These are phyloP conservation scores for Horisme vitalbata DNA, from an alignment of 2,888 invertebrate genomes.

Conservation along the genomic window DNA sequence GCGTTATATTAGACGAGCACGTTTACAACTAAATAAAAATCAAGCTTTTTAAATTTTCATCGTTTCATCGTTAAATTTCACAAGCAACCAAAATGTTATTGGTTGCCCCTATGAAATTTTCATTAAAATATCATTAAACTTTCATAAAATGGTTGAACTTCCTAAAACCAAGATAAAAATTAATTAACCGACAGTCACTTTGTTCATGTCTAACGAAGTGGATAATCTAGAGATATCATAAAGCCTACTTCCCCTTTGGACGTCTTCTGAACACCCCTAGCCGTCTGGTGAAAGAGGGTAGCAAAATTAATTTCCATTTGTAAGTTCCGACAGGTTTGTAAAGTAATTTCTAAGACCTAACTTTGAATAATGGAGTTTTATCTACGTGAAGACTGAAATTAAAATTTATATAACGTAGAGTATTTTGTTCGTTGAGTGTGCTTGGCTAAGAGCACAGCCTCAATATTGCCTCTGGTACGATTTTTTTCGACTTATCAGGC, in stretches of 20 bases:
- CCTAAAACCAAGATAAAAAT: conserved; percentile 9
- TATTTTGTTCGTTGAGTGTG: too few species aligned
- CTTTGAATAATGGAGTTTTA: neutral
- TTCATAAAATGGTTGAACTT: neutral
- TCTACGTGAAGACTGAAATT: too few species aligned
- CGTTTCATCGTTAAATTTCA: too few species aligned
- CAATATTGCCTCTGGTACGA: too few species aligned
- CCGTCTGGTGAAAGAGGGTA: neutral
- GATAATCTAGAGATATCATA: conserved; percentile 7
- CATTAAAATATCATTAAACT: neutral
- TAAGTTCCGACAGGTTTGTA: conserved; percentile 12
- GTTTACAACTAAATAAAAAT: too few species aligned
- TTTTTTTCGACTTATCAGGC: too few species aligned
- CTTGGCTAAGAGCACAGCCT: too few species aligned
- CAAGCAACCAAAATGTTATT: too few species aligned
- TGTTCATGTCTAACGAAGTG: conserved; percentile 6
- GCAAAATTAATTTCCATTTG: conserved; percentile 9
- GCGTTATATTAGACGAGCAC: too few species aligned
- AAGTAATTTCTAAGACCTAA: conserved; percentile 7
- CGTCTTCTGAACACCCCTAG: neutral
- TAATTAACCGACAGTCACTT: neutral
- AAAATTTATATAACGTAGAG: too few species aligned
- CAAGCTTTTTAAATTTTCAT: too few species aligned
- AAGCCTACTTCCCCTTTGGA: conserved; percentile 8
- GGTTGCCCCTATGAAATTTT: too few species aligned